A percentile compares a stretch with the other conserved stretches of the same genome.
These are phyloP conservation scores for Axinella damicornis DNA, from an alignment of 37 sponge, comb jelly and placozoan species.

Conservation along the genomic window DNA sequence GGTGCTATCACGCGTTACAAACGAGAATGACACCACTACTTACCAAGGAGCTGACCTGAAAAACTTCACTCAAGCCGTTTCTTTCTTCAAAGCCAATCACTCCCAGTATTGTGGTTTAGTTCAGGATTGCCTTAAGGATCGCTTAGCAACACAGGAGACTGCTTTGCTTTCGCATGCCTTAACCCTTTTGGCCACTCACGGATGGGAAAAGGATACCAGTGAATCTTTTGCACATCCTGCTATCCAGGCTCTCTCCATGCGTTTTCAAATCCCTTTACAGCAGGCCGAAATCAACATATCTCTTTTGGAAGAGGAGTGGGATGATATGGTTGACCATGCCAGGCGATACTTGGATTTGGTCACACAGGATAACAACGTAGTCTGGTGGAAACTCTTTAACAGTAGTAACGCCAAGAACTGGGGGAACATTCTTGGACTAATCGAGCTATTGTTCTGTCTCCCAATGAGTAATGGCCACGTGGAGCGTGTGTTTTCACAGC, in stretches of 20 bases:
- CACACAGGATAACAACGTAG: conserved; percentile 7
- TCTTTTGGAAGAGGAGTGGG: conserved; percentile 44
- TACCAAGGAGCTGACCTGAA: no score
- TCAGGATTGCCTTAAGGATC: no score
- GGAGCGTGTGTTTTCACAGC: conserved; percentile 43
- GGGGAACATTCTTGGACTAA: conserved; percentile 30
- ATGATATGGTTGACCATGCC: conserved; percentile 44
- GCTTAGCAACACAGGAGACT: no score
- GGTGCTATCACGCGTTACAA: background rate
- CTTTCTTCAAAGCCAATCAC: no score
- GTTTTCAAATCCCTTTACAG: conserved; percentile 43
- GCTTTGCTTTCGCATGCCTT: no score
- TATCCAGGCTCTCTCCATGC: background rate
- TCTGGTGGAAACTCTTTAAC: conserved; percentile 60
- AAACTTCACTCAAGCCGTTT: no score
- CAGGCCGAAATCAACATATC: conserved; percentile 11
- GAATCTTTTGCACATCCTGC: conserved; percentile 8
- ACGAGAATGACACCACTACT: no score
- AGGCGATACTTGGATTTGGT: conserved; percentile 43
- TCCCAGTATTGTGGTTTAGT: no score
- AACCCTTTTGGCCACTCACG: conserved; percentile 16
- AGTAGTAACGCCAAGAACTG: conserved; percentile 21
- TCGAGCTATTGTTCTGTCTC: conserved; percentile 47
- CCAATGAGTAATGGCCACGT: no score
- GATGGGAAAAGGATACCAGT: conserved; percentile 24